These are phyloP conservation scores for Microplitis deprimator DNA, from an alignment of 2,888 invertebrate species.

Conservation along the genomic window DNA sequence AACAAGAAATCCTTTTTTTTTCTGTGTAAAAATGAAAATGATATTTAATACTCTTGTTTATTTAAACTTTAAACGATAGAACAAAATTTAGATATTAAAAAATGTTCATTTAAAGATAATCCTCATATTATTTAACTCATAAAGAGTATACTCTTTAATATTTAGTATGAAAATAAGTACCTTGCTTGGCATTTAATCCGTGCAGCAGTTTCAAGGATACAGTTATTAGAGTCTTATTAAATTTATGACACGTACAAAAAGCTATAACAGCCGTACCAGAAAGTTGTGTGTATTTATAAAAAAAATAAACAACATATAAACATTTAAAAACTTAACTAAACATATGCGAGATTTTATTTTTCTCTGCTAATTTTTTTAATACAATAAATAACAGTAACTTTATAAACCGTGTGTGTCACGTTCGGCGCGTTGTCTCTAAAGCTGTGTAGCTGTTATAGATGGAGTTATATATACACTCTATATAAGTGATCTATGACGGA, in stretches of 20 bases:
- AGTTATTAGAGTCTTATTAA: conserved; percentile 18
- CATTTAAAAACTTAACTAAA: conserved; percentile 1
- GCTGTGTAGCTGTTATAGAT: background rate
- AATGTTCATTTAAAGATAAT: background rate
- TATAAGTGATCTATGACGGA: conserved; percentile 68
- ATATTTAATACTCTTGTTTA: background rate
- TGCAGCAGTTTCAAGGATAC: conserved; percentile 13
- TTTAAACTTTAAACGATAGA: background rate
- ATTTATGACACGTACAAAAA: conserved; percentile 16
- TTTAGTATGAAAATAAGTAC: conserved; percentile 1
- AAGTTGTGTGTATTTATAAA: conserved; percentile 1
- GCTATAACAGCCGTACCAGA: background rate
- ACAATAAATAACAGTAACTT: background rate
- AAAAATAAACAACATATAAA: conserved; percentile 4
- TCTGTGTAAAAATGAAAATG: background rate
- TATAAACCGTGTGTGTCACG: conserved; percentile 9
- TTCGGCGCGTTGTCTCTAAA: background rate
- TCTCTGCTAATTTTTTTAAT: background rate
- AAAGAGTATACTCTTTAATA: background rate
- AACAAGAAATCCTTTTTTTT: background rate
- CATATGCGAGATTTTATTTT: background rate
- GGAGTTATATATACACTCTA: conserved; percentile 51
- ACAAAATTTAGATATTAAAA: background rate
- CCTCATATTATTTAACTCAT: background rate
- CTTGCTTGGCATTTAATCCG: conserved; percentile 11